These are phyloP conservation scores for Amiota mariae DNA, from an alignment of 2,888 invertebrate species.

Conservation along the genomic window DNA sequence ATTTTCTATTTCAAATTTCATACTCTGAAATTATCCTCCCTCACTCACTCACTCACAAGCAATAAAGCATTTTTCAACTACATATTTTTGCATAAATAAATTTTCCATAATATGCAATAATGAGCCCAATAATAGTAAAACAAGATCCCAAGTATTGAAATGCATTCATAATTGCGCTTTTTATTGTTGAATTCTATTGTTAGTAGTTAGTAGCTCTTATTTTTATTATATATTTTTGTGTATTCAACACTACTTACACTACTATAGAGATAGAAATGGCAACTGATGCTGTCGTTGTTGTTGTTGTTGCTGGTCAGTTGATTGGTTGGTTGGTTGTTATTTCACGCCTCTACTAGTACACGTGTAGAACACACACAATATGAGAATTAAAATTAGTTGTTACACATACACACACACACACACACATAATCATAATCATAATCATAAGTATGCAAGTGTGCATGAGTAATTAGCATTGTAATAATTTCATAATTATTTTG, in stretches of 20 bases:
- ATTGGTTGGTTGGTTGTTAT: not conserved
- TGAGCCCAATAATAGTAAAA: no score
- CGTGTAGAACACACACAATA: not conserved
- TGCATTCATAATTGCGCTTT: no score
- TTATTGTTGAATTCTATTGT: no score
- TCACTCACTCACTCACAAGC: no score
- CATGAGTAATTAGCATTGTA: constrained; percentile 51
- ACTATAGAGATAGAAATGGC: not conserved
- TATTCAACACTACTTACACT: not conserved
- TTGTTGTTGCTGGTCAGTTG: not conserved
- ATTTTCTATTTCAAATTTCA: no score
- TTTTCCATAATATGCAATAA: no score
- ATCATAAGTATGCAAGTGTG: constrained; percentile 15
- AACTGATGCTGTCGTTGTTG: no score
- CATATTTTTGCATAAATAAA: no score
- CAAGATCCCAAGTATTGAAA: no score
- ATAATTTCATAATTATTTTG: constrained; percentile 59
- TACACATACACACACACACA: not conserved
- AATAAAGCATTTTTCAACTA: no score
- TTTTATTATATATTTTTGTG: not conserved
- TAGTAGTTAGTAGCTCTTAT: not conserved
- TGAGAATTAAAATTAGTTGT: not conserved
- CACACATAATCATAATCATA: no score
- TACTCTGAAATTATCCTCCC: no score
- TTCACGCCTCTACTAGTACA: constrained; percentile 1